These are phyloP conservation scores for Entomyzon cyanotis DNA, from an alignment of 2,113 vertebrate species.

Conservation along the genomic window DNA sequence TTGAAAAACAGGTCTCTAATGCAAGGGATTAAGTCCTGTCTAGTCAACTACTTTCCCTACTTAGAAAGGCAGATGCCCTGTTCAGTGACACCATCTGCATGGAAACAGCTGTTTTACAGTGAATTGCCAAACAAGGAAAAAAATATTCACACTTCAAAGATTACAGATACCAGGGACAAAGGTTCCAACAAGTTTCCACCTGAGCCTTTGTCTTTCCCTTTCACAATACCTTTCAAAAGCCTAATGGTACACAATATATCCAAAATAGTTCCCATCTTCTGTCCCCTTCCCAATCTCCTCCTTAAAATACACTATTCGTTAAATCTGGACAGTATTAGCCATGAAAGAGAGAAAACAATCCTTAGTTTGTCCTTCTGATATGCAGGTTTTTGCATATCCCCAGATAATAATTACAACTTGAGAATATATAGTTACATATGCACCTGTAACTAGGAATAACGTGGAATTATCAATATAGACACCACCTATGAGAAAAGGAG, in stretches of 20 bases:
- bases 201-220: not conserved
- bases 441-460: not conserved
- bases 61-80: not conserved
- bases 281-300: not conserved
- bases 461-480: not conserved
- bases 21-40: not conserved
- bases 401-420: not conserved
- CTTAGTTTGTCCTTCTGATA: not conserved
- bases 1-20: not conserved
- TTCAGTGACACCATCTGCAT: not conserved
- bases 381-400: not conserved
- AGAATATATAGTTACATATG: not conserved
- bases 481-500: not conserved
- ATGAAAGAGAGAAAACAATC: not conserved
- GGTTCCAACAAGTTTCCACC: not conserved
- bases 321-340: not conserved
- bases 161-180: not conserved
- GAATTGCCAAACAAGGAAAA: not conserved
- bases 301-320: not conserved
- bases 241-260: not conserved
- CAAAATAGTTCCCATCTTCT: not conserved
- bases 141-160: not conserved
- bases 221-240: not conserved
- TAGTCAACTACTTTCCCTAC: not conserved
- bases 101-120: not conserved